Evolutionary conservation across 2,113 vertebrate genomes (phyloP).

Genomic region (Thunnus thynnus): DNA sequence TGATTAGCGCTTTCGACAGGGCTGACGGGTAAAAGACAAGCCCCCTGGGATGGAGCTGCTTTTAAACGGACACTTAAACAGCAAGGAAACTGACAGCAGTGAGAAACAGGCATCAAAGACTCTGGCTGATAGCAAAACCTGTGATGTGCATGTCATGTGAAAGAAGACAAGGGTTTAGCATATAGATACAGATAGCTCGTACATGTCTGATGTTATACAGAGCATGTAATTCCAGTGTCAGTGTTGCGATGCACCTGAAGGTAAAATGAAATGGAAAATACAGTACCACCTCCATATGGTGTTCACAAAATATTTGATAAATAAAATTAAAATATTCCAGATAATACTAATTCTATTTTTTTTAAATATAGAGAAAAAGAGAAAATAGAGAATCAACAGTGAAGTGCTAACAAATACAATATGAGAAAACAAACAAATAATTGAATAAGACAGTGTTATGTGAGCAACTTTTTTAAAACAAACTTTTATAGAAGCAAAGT

Average conservation of each 20-base stretch:
- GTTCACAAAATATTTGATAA: background rate
- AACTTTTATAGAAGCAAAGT: too few species aligned
- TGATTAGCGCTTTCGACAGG: slow-evolving; percentile 78
- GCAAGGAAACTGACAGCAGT: slow-evolving; percentile 57
- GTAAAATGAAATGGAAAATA: background rate
- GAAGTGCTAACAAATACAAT: too few species aligned
- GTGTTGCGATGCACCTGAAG: background rate
- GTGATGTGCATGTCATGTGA: slow-evolving; percentile 31
- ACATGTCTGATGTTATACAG: slow-evolving; percentile 23
- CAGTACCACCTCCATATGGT: background rate
- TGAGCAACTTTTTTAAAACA: too few species aligned
- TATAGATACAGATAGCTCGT: slow-evolving; percentile 33
- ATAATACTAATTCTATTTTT: too few species aligned
- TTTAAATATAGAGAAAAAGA: too few species aligned
- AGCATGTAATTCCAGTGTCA: background rate
- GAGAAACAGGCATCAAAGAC: slow-evolving; percentile 33
- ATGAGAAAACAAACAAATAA: too few species aligned
- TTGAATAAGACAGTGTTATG: too few species aligned
- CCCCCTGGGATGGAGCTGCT: slow-evolving; percentile 73
- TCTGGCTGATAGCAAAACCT: slow-evolving; percentile 23
- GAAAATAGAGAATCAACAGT: too few species aligned
- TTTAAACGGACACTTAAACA: slow-evolving; percentile 82
- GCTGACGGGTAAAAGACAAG: slow-evolving; percentile 83
- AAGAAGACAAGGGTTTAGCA: slow-evolving; percentile 46
- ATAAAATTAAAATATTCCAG: background rate